Evolutionary conservation across 2,113 vertebrate species (phyloP), one percentile per base, ranked within the genome.

Genomic region (Axis porcinus): DNA sequence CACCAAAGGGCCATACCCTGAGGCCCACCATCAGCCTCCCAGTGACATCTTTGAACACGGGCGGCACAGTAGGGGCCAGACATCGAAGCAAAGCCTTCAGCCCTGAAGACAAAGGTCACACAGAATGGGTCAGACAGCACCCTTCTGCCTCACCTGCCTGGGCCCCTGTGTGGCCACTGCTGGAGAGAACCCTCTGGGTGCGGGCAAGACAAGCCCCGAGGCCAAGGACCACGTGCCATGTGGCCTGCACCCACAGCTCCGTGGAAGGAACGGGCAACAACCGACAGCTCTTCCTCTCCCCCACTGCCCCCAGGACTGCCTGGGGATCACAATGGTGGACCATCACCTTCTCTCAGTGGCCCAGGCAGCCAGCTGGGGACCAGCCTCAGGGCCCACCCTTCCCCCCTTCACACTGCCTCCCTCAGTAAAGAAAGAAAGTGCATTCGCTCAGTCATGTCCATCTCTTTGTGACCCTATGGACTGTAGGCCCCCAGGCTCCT

Each of bases 201-300:
- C 3, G 1, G 84, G 57, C 16, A 10, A 17, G 57, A 23, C 55
- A 47, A 47, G 57, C 40, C 84, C 81, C 21, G 14, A 3, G 43
- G 85, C 60, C 58, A n/a, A 47, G 43, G 43, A 36, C 5, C 33
- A 33, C 11, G 6, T 40, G 21, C 55, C 89, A 14, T 1, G 0
- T 0, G 2, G 43, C 57, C 74, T 3, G 43, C 45, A 2, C 2
- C 43, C 43, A 2, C 30, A 30, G 43, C 25, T 45, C 57, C 16
- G 0, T 6, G 45, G 23, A 27, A 25, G 30, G 74, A 6, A 43
- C 0, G 4, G 4, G 23, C 45, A 74, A 28, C 0, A 8, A 27
- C n/a, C 4, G 2, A 45, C 7, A 54, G 21, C 55, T 3, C 12
- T 27, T 14, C 43, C 19, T 27, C 40, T 21, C 4, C 50, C 33